Evolutionary conservation across 2,113 vertebrate genomes (phyloP), one percentile per base, ranked within the genome.

Genomic region (Elaphurus davidianus): DNA sequence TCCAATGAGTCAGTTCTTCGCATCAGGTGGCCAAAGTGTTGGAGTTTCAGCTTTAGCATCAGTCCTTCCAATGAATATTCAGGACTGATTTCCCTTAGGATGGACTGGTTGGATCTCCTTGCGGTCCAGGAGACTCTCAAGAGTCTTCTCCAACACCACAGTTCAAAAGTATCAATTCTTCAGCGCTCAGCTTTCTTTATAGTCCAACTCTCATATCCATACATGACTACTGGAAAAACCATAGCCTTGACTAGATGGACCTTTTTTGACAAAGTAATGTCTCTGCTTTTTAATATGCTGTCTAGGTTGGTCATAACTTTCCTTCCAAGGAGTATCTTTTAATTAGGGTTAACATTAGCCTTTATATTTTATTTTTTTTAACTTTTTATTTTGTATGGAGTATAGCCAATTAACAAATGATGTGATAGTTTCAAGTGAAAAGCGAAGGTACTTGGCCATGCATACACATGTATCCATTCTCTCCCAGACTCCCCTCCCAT

Each of bases 101-200:
- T 67, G 62, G 62, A 67, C 62, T 67, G 33, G 16, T 19, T 67
- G 33, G 33, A 19, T 67, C 33, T 67, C 33, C 62, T 67, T 67
- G 62, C 1, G n/a, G 33, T 67, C 62, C 33, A 67, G n/a, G 7
- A 0, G 62, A 67, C 62, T 67, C 62, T n/a, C 7, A 67, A 67
- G 33, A 67, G 3, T n/a, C 33, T 67, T 67, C 33, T 67, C 62
- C 62, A 67, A 9, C 33, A 67, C 62, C 62, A 67, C 62, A n/a
- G 7, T n/a, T 67, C 30, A 67, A 67, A n/a, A 67, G 62, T 33
- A n/a, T 67, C 62, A 67, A 17, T 67, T n/a, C 62, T 67, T 67
- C 1, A 0, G 16, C 1, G 1, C 7, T 67, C 62, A n/a, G 33
- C 33, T n/a, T n/a, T 67, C 16, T 67, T 67, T 19, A n/a, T 2